A percentile compares a stretch with the other conserved stretches of the same genome.
These are phyloP conservation scores for Branchipolynoe longqiensis DNA, from an alignment of 2,888 invertebrate species.

Conservation along the genomic window DNA sequence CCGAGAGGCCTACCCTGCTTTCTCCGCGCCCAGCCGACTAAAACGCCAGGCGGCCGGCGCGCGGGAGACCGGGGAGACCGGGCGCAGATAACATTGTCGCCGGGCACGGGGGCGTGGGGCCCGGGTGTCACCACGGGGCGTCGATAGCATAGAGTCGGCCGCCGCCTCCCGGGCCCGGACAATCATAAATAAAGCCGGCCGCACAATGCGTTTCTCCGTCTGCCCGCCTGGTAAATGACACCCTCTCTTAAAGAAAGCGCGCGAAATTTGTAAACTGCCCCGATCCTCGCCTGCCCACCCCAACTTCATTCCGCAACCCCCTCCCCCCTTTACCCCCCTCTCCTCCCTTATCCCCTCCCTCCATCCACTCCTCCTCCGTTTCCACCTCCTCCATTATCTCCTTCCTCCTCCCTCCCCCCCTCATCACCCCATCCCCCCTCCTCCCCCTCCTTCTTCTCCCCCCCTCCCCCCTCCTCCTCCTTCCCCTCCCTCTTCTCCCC, in stretches of 20 bases:
- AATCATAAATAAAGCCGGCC: constrained; percentile 34
- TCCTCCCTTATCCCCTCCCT: too few relatives aligned
- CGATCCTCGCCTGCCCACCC: constrained; percentile 19
- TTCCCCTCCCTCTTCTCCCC: too few relatives aligned
- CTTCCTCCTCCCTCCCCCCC: too few relatives aligned
- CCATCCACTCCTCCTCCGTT: too few relatives aligned
- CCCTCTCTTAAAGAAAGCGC: background rate
- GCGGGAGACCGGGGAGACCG: too few relatives aligned
- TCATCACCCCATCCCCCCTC: too few relatives aligned
- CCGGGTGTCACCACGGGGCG: background rate
- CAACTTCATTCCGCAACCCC: too few relatives aligned
- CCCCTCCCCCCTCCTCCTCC: too few relatives aligned
- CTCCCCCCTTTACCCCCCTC: too few relatives aligned
- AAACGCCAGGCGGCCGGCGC: constrained; percentile 29
- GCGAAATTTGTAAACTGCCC: constrained; percentile 19
- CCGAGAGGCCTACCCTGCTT: background rate
- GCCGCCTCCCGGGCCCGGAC: background rate
- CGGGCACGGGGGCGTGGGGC: constrained; percentile 25
- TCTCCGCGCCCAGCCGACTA: background rate
- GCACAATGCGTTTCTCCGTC: constrained; percentile 8
- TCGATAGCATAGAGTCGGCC: constrained; percentile 24
- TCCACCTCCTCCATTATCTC: too few relatives aligned
- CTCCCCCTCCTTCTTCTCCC: too few relatives aligned
- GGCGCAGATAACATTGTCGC: constrained; percentile 39
- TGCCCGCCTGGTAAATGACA: constrained; percentile 32